A percentile compares a stretch with the other conserved stretches of the same genome.
Conservation (phyloP, 2,113 vertebrate genomes). For the Lophura nycthemera region DNA sequence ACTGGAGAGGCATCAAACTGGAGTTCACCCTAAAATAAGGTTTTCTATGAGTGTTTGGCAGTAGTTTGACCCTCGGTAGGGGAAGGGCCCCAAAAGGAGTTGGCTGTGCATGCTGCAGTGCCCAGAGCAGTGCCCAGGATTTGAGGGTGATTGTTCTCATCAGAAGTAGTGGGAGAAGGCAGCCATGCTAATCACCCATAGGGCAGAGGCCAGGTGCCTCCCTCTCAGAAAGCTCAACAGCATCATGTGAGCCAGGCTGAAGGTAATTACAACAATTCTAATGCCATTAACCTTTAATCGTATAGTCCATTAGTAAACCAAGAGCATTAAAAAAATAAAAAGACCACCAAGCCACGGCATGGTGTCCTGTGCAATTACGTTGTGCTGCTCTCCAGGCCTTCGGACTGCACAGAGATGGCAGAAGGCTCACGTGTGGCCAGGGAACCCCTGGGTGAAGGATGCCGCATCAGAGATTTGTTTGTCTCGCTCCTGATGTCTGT, state of each 20-base stretch:
- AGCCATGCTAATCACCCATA: not conserved
- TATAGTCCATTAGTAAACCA: not conserved
- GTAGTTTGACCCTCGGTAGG: not conserved
- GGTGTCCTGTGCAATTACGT: not conserved
- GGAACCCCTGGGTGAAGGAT: not conserved
- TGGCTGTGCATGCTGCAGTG: fast-evolving
- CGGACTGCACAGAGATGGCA: not conserved
- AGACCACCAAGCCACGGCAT: not conserved
- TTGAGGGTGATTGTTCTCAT: not conserved
- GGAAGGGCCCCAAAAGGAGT: not conserved
- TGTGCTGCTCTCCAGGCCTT: not conserved
- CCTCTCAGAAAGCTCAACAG: slow-evolving; percentile 9
- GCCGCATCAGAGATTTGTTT: not conserved
- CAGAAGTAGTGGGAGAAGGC: not conserved
- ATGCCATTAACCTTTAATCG: slow-evolving; percentile 36
- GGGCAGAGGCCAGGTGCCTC: not conserved
- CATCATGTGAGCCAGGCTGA: not conserved
- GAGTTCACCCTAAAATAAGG: not conserved
- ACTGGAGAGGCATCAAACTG: not conserved
- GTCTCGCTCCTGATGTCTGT: not conserved
- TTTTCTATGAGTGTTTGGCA: fast-evolving
- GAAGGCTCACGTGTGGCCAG: not conserved
- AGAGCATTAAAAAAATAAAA: not conserved
- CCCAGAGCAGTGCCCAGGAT: not conserved
- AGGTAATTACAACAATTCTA: slow-evolving; percentile 8